Evolutionary conservation across 2,113 vertebrate genomes (phyloP).

Genomic region (Empidonax alnorum): DNA sequence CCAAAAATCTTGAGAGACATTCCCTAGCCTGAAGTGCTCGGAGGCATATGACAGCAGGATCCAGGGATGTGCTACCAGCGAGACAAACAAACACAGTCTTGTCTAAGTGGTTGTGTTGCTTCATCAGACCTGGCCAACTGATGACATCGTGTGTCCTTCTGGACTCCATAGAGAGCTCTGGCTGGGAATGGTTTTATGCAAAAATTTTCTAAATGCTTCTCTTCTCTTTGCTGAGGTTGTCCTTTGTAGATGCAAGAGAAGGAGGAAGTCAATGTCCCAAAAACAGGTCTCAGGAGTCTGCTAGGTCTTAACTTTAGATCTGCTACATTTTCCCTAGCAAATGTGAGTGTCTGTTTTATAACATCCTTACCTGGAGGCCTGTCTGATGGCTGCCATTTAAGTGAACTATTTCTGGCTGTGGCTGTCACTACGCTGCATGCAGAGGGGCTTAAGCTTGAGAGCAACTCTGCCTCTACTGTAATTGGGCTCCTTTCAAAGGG

Average conservation of each 20-base stretch:
- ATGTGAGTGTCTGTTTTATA: not conserved
- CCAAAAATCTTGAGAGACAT: conserved; percentile 38
- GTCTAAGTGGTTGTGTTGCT: not conserved
- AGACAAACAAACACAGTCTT: conserved; percentile 19
- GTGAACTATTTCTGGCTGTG: not conserved
- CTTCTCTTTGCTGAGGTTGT: not conserved
- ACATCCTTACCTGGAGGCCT: not conserved
- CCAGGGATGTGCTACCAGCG: not conserved
- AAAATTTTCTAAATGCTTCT: not conserved
- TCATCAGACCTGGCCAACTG: not conserved
- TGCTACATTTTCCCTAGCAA: not conserved
- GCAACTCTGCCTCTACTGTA: not conserved
- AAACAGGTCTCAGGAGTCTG: not conserved
- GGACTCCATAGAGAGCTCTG: not conserved
- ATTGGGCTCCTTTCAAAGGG: not conserved
- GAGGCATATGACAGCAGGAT: conserved; percentile 45
- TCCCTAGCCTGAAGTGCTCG: conserved; percentile 21
- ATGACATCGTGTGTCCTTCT: not conserved
- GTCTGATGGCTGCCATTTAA: not conserved
- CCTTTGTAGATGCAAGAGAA: not conserved
- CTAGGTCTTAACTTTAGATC: not conserved
- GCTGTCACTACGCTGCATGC: not conserved
- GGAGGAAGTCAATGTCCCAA: not conserved
- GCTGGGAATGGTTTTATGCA: not conserved
- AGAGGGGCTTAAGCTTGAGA: not conserved